Base-by-base conservation (phyloP, 2,888 invertebrate genomes). In the Caenorhabditis sp. region DNA sequence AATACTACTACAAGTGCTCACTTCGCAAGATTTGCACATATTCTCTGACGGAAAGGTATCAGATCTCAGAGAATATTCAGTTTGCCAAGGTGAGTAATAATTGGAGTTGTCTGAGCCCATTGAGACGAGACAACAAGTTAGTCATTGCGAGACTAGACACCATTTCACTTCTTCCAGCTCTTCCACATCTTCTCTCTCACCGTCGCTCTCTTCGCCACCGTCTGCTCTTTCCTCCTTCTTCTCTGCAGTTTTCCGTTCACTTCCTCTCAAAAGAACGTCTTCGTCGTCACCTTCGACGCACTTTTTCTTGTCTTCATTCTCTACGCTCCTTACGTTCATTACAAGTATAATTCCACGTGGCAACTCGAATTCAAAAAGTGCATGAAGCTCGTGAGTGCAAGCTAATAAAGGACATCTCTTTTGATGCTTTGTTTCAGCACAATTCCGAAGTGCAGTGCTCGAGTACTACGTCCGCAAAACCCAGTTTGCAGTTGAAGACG, bases 41-140 rank as follows among this genome's bases (percentile, higher is more conserved):
- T 27, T 65, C 65, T n/a, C 20, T 65, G 65, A 65, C 65, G 9
- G 65, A 65, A 32, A n/a, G 65, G n/a, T 65, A 48, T 22, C 65
- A 65, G 35, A 55, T 65, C 48, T 65, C 65, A 35, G 65, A 65
- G 39, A 65, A 65, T 39, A 65, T 65, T 39, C 65, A 65, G 48
- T 65, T 65, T 30, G 65, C 65, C 32, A 65, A 65, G 37, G 65
- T 65, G 43, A 65, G 52, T 45, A 59, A 45, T 46, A 30, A 30
- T 9, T 30, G 9, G 5, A 5, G 30, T 30, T 30, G n/a, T n/a
- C n/a, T n/a, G n/a, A n/a, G n/a, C n/a, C n/a, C 5, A 30, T 5
- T 7, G 30, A 30, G 9, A 9, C 30, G 5, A 9, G 6, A 30
- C 30, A 30, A 30, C 30, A 9, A 30, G 30, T 30, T 30, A 30